Evolutionary conservation across 2,797 vertebrate genomes (phyloP).

Genomic region (Urocyon cinereoargenteus): DNA sequence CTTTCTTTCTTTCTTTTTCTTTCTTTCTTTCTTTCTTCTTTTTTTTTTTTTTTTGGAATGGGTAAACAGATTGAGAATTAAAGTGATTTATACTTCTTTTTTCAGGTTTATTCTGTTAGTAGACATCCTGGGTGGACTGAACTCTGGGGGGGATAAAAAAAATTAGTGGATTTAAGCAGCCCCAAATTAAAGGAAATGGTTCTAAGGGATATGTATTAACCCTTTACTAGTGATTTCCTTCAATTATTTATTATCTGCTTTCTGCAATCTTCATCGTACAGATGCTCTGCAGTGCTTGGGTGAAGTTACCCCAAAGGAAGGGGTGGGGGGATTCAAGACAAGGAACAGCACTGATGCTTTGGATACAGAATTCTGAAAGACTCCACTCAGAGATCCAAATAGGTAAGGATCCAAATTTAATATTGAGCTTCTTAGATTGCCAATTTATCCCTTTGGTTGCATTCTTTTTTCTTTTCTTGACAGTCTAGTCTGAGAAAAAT

Average conservation of each 20-base stretch:
- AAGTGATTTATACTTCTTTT: slow-evolving; percentile 3
- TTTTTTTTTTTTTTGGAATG: background rate
- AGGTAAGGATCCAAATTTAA: background rate
- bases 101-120: background rate
- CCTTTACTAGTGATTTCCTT: background rate
- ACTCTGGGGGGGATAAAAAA: background rate
- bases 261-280: background rate
- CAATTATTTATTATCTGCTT: background rate
- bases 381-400: background rate
- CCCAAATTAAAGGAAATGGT: background rate
- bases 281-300: background rate
- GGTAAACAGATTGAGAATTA: background rate
- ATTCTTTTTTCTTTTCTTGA: background rate
- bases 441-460: background rate
- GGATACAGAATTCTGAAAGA: background rate
- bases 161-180: background rate
- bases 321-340: background rate
- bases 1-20: background rate
- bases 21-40: background rate
- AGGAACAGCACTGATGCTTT: accelerated
- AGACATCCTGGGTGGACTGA: background rate
- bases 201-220: background rate
- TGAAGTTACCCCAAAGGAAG: background rate
- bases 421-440: background rate
- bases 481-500: background rate